These are phyloP conservation scores for Pachycephus smyrnensis DNA, from an alignment of 2,888 invertebrate species.

Conservation along the genomic window DNA sequence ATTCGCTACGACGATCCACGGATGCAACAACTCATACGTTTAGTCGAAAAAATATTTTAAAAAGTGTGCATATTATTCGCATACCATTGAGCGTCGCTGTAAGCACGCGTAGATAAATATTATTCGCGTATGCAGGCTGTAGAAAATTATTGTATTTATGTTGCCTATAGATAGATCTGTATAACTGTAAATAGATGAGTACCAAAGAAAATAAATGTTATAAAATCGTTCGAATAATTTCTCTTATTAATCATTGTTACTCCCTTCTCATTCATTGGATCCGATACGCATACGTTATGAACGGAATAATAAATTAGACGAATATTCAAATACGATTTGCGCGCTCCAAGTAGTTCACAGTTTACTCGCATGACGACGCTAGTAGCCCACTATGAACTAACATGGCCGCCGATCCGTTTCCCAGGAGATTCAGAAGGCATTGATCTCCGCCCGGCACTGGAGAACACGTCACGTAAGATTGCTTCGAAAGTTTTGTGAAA, in stretches of 20 bases:
- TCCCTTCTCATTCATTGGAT: too few relatives aligned
- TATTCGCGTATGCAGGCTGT: not conserved
- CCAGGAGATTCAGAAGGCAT: slow-evolving; percentile 43
- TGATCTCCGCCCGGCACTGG: slow-evolving; percentile 44
- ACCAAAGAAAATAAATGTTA: slow-evolving; percentile 51
- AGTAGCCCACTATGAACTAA: slow-evolving; percentile 20
- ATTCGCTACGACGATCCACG: not conserved
- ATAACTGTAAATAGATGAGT: slow-evolving; percentile 48
- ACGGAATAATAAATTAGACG: too few relatives aligned
- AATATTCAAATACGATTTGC: too few relatives aligned
- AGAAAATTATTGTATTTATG: not conserved
- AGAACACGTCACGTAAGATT: slow-evolving; percentile 37
- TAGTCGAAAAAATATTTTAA: too few relatives aligned
- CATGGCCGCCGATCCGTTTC: slow-evolving; percentile 38
- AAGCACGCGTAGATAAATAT: not conserved
- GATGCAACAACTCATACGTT: too few relatives aligned
- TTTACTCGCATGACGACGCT: too few relatives aligned
- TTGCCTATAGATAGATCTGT: slow-evolving; percentile 24
- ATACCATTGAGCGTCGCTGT: too few relatives aligned
- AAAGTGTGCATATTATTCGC: too few relatives aligned
- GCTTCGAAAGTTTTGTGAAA: slow-evolving; percentile 28
- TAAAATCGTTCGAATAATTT: slow-evolving; percentile 19
- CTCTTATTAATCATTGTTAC: not conserved
- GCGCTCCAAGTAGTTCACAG: too few relatives aligned
- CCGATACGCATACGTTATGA: too few relatives aligned